Evolutionary conservation across 2,113 vertebrate species (phyloP), one percentile per base, ranked within the genome.

Genomic region (Pseudorasbora parva): DNA sequence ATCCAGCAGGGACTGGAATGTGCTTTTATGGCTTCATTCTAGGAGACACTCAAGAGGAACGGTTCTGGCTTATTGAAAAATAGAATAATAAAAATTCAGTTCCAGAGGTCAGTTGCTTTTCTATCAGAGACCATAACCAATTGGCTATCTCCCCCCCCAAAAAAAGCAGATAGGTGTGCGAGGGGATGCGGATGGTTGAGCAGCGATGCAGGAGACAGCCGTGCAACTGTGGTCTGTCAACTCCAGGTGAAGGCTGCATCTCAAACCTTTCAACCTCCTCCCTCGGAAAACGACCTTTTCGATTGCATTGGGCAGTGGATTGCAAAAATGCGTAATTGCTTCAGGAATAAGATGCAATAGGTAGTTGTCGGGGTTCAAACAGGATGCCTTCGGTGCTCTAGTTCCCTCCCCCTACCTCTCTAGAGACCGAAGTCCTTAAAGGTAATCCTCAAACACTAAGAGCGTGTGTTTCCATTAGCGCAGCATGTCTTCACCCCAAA

Each of bases 61-160:
- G 30, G 68, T 49, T 59, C 27, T 73, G 41, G 37, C 37, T 62
- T 69, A 75, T 41, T 69, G 78, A 69, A 81, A 81, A 68, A 69
- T 54, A 69, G 21, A 69, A 81, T 81, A 69, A 81, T 81, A 66
- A 54, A 82, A 72, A 71, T 72, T 6, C 17, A 17, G 7, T 76
- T 82, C 57, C 47, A 37, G 59, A 81, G 78, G 71, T 81, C n/a
- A 73, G 78, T 21, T 43, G 25, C 30, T 57, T 37, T 56, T 80
- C 47, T 78, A 80, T 49, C 84, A 17, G 57, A 85, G 86, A 92
- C 88, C 84, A 86, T 89, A 89, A 92, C 91, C 89, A 89, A 89
- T 89, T 66, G 77, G 89, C 87, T 86, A 78, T 91, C 87, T 80
- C n/a, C n/a, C n/a, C n/a, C n/a, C n/a, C 84, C 68, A 23, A 33